phyloP scores from a whole-genome alignment of 2,797 vertebrate genomes.

The Lycodopsis pacificus region DNA sequence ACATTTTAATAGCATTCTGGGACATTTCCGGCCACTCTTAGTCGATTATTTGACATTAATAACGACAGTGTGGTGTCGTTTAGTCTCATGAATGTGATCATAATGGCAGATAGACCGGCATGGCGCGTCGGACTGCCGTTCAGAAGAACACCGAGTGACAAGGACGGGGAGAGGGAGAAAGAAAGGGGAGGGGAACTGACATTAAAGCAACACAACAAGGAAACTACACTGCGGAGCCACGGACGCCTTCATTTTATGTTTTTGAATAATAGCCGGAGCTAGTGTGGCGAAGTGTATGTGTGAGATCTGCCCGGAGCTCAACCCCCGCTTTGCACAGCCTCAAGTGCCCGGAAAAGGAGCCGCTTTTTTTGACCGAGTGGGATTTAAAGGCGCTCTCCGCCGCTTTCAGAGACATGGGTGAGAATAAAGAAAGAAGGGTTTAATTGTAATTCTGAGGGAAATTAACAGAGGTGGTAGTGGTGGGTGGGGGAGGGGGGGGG shows the following conservation, averaged over 20 bases:
- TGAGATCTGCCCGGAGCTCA: constrained; percentile 48
- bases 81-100: not conserved
- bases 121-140: constrained; percentile 36
- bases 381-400: constrained; percentile 70
- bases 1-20: not conserved
- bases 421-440: constrained; percentile 73
- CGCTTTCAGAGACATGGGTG: constrained; percentile 83
- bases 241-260: constrained; percentile 84
- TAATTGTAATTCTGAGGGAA: constrained; percentile 68
- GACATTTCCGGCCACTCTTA: accelerated
- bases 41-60: accelerated
- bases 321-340: constrained; percentile 13
- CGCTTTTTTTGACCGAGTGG: constrained; percentile 46
- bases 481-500: not conserved
- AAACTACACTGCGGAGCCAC: constrained; percentile 80
- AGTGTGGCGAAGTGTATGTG: constrained; percentile 64
- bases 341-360: constrained; percentile 50
- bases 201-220: constrained; percentile 88
- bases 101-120: constrained; percentile 27
- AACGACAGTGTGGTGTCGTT: not conserved
- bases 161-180: constrained; percentile 79
- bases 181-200: constrained; percentile 85
- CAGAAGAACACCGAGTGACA: constrained; percentile 74
- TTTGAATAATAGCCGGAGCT: constrained; percentile 83
- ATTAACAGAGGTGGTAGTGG: constrained; percentile 46